phyloP scores from a whole-genome alignment of 2,888 invertebrate genomes.

The Toxonevra muliebris region DNA sequence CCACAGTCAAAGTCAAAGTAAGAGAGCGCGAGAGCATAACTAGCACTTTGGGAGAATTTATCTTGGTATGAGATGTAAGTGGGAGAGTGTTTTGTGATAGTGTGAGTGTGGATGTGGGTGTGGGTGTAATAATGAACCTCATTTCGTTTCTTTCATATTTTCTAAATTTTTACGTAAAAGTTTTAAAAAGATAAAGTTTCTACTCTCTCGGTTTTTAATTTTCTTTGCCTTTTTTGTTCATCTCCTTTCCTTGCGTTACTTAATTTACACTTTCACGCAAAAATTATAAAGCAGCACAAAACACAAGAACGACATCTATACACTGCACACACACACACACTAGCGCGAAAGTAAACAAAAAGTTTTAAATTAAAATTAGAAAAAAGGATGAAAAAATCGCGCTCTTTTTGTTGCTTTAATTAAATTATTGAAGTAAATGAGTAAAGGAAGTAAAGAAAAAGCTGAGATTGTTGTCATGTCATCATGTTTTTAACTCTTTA shows the following conservation, averaged over 20 bases:
- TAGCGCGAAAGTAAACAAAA: not conserved
- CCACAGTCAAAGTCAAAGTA: slow-evolving; percentile 7
- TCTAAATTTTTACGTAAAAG: slow-evolving; percentile 14
- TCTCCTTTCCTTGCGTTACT: slow-evolving; percentile 13
- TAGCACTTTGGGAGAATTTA: slow-evolving; percentile 20
- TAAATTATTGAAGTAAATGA: no score
- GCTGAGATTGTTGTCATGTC: no score
- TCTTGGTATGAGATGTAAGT: not conserved
- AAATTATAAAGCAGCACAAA: slow-evolving; percentile 27
- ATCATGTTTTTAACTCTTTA: no score
- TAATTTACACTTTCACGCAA: slow-evolving; percentile 42
- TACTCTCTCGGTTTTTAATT: slow-evolving; percentile 1
- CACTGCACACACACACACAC: no score
- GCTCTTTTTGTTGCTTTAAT: no score
- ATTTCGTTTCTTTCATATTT: not conserved
- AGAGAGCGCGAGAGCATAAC: slow-evolving; percentile 38
- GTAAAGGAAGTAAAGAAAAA: no score
- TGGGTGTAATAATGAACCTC: not conserved
- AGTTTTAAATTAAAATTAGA: slow-evolving; percentile 4
- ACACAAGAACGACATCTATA: slow-evolving; percentile 5
- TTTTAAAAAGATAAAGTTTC: slow-evolving; percentile 6
- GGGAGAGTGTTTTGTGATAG: no score
- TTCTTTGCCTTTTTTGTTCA: not conserved
- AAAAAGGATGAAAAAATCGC: no score
- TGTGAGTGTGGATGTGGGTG: not conserved